These are phyloP conservation scores for Austrofundulus limnaeus DNA, from an alignment of 2,113 vertebrate species.

Conservation along the genomic window DNA sequence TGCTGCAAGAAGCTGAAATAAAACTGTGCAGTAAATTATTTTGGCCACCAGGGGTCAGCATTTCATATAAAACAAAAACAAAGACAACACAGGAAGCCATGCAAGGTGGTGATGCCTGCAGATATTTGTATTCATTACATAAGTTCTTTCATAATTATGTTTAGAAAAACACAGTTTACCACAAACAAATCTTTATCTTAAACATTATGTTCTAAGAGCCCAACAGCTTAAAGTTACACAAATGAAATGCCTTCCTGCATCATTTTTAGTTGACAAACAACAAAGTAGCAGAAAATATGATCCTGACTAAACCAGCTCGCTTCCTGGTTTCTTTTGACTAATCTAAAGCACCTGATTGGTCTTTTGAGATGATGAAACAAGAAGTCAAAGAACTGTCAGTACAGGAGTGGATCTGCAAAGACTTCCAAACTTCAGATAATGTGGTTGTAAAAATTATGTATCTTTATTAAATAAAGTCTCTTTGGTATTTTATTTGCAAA, in stretches of 20 bases:
- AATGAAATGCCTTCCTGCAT: background rate
- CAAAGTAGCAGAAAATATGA: background rate
- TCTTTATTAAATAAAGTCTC: background rate
- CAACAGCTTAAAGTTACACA: background rate
- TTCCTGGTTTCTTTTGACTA: constrained; percentile 37
- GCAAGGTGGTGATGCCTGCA: background rate
- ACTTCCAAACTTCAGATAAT: constrained; percentile 36
- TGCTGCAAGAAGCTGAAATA: too few relatives aligned
- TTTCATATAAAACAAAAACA: constrained; percentile 18
- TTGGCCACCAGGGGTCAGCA: constrained; percentile 56
- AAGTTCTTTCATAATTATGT: background rate
- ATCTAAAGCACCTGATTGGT: constrained; percentile 62
- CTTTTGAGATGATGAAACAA: constrained; percentile 46
- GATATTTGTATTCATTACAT: background rate
- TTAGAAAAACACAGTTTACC: background rate
- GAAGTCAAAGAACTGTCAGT: constrained; percentile 39
- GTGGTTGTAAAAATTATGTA: constrained; percentile 31
- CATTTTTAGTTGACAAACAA: background rate
- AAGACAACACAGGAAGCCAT: too few relatives aligned
- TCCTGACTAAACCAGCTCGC: constrained; percentile 21
- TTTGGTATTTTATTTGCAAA: background rate
- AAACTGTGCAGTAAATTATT: background rate
- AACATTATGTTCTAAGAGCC: background rate
- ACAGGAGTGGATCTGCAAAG: constrained; percentile 40
- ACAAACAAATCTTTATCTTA: background rate